These are phyloP conservation scores for Cydia fagiglandana DNA, from an alignment of 1,140 invertebrate species.

Conservation along the genomic window DNA sequence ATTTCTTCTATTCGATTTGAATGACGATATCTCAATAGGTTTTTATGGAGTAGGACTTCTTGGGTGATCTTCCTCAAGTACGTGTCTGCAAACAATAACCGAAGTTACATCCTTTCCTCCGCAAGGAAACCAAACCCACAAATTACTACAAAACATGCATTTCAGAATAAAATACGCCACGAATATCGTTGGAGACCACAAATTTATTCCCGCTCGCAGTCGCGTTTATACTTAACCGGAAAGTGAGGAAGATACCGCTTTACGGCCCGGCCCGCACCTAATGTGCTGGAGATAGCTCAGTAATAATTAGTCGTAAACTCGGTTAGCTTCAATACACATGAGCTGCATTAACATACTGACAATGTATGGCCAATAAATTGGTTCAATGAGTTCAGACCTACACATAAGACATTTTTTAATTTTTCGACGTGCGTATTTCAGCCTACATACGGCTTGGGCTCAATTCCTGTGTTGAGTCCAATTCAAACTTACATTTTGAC, in stretches of 20 bases:
- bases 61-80: background rate
- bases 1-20: too few species aligned
- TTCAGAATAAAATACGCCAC: slow-evolving; percentile 7
- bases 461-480: too few species aligned
- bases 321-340: background rate
- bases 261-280: slow-evolving; percentile 18
- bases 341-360: background rate
- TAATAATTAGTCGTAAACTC: slow-evolving; percentile 19
- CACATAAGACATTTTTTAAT: too few species aligned
- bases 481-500: too few species aligned
- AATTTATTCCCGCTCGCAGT: slow-evolving; percentile 10
- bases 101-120: background rate
- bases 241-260: slow-evolving; percentile 21
- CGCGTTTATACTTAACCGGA: slow-evolving; percentile 24
- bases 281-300: slow-evolving; percentile 7
- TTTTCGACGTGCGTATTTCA: too few species aligned
- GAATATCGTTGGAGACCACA: slow-evolving; percentile 15
- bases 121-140: slow-evolving; percentile 3
- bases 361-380: background rate
- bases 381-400: background rate
- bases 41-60: background rate
- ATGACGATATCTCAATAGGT: too few species aligned
- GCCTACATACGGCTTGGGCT: too few species aligned
- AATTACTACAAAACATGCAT: background rate
- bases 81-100: background rate